These are phyloP conservation scores for Drosophila pachea DNA, from an alignment of 1,140 invertebrate species.

Conservation along the genomic window DNA sequence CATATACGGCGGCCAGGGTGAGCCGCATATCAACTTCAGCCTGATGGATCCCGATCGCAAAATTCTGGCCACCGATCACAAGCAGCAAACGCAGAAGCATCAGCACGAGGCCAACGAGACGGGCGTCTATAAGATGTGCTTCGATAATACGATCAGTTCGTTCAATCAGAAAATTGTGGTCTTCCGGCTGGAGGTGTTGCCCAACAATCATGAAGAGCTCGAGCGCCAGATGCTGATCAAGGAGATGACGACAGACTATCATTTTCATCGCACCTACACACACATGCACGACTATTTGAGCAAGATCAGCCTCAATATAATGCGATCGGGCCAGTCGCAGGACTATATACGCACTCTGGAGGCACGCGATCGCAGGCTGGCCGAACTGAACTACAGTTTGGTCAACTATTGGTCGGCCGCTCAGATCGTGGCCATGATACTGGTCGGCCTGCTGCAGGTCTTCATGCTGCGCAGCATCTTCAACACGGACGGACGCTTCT, in stretches of 20 bases:
- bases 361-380: slow-evolving; percentile 86
- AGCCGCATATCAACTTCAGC: slow-evolving; percentile 87
- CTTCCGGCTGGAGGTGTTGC: slow-evolving; percentile 85
- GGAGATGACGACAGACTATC: slow-evolving; percentile 81
- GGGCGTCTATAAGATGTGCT: slow-evolving; percentile 88
- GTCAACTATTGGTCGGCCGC: slow-evolving; percentile 86
- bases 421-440: slow-evolving; percentile 85
- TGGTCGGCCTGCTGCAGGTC: slow-evolving; percentile 84
- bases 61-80: slow-evolving; percentile 82
- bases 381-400: slow-evolving; percentile 85
- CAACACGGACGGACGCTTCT: slow-evolving; percentile 81
- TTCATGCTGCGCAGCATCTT: slow-evolving; percentile 84
- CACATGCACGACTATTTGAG: slow-evolving; percentile 82
- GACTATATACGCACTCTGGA: slow-evolving; percentile 86
- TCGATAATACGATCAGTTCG: slow-evolving; percentile 89
- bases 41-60: slow-evolving; percentile 82
- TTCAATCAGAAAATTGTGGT: slow-evolving; percentile 88
- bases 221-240: slow-evolving; percentile 61
- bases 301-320: slow-evolving; percentile 81
- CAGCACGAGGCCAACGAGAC: slow-evolving; percentile 80
- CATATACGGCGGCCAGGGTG: slow-evolving; percentile 86
- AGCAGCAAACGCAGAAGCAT: slow-evolving; percentile 82
- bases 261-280: slow-evolving; percentile 82
- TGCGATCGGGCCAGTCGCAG: slow-evolving; percentile 84
- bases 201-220: slow-evolving; percentile 64